These are phyloP conservation scores for Eudyptes chrysolophus DNA, from an alignment of 2,113 vertebrate genomes.

Conservation along the genomic window DNA sequence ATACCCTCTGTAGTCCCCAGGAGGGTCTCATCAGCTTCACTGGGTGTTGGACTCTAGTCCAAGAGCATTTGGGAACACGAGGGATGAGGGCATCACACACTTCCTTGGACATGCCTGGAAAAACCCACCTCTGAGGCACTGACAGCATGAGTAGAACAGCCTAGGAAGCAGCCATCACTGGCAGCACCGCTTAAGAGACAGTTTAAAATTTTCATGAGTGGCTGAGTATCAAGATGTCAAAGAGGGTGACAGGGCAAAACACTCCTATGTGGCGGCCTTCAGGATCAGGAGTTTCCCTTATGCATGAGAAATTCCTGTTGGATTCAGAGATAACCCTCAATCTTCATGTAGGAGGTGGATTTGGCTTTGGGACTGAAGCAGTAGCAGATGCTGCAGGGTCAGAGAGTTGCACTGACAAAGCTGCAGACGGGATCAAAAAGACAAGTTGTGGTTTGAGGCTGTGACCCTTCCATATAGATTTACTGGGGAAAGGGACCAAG, in stretches of 20 bases:
- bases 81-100: background rate
- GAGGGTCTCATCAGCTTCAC: background rate
- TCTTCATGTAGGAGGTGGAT: background rate
- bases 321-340: background rate
- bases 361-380: background rate
- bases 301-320: background rate
- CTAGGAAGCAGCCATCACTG: background rate
- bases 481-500: background rate
- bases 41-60: background rate
- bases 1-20: background rate
- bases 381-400: background rate
- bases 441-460: background rate
- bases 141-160: background rate
- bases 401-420: background rate
- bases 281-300: background rate
- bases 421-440: background rate
- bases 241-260: background rate
- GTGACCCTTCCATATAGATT: background rate
- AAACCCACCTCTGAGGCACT: background rate
- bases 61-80: background rate
- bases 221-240: background rate
- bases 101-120: background rate
- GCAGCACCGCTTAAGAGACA: background rate
- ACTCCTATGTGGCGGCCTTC: background rate
- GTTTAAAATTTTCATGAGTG: background rate